These are phyloP conservation scores for Teleogryllus oceanicus DNA, from an alignment of 2,888 invertebrate genomes.

Conservation along the genomic window DNA sequence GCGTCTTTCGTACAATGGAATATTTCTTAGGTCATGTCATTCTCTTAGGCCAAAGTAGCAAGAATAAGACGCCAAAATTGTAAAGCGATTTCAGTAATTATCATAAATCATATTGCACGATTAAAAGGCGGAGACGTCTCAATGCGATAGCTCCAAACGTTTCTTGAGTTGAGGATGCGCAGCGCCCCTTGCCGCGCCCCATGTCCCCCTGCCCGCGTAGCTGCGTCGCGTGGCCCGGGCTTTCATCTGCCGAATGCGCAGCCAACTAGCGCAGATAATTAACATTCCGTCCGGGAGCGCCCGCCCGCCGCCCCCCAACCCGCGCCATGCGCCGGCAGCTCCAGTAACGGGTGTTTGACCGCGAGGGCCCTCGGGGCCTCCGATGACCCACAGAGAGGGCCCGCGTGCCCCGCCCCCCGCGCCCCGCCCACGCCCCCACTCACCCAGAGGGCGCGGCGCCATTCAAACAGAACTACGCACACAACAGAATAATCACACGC, in stretches of 20 bases:
- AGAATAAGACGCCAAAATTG: too few species aligned
- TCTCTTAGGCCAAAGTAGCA: too few species aligned
- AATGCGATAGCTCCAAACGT: too few species aligned
- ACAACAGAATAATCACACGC: background rate
- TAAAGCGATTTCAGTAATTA: too few species aligned
- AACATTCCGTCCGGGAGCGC: conserved; percentile 18
- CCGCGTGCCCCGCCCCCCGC: background rate
- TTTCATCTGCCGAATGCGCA: background rate
- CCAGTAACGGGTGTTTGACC: conserved; percentile 18
- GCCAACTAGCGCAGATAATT: conserved; percentile 18
- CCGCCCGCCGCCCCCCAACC: background rate
- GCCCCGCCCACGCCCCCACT: background rate
- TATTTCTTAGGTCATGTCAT: too few species aligned
- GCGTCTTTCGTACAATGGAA: too few species aligned
- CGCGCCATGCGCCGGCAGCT: conserved; percentile 6
- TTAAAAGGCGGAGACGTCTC: too few species aligned
- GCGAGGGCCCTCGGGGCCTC: background rate
- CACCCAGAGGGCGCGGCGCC: background rate
- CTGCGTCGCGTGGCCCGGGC: background rate
- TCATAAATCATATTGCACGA: too few species aligned
- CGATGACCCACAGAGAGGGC: background rate
- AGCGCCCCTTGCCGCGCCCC: too few species aligned
- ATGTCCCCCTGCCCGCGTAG: too few species aligned
- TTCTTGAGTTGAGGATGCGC: too few species aligned
- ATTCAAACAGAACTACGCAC: background rate